Conservation (phyloP, 2,888 invertebrate genomes). For the Zygaena filipendulae region DNA sequence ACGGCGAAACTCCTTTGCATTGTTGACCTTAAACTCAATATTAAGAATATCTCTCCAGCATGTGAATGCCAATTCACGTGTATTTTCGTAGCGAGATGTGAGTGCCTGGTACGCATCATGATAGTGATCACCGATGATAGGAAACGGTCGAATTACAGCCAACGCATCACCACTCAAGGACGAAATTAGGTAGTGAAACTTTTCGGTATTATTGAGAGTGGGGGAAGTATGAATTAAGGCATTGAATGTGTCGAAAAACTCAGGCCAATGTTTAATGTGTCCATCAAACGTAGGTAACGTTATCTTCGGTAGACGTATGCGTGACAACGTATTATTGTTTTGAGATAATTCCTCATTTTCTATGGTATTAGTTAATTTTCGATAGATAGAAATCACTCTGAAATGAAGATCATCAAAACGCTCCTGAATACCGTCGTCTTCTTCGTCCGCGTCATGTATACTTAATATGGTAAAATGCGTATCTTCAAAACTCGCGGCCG, state of each 20-base stretch:
- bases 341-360: too few relatives aligned
- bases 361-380: too few relatives aligned
- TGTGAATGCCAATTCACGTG: slow-evolving; percentile 11
- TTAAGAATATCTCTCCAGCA: slow-evolving; percentile 11
- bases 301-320: slow-evolving; percentile 8
- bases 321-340: too few relatives aligned
- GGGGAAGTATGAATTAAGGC: too few relatives aligned
- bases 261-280: slow-evolving; percentile 8
- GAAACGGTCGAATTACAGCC: slow-evolving; percentile 5
- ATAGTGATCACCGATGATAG: slow-evolving; percentile 3
- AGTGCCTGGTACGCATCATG: too few relatives aligned
- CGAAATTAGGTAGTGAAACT: slow-evolving; percentile 8
- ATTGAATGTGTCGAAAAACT: slow-evolving; percentile 6
- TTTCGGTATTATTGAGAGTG: slow-evolving; percentile 5
- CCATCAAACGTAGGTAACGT: slow-evolving; percentile 7
- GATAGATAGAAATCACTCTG: too few relatives aligned
- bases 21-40: slow-evolving; percentile 7
- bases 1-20: slow-evolving; percentile 5
- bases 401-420: too few relatives aligned
- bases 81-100: slow-evolving; percentile 3
- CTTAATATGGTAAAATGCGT: too few relatives aligned
- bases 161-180: slow-evolving; percentile 5
- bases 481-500: too few relatives aligned
- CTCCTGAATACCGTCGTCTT: too few relatives aligned
- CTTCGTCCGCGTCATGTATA: too few relatives aligned